phyloP scores from a whole-genome alignment of 2,797 vertebrate genomes.

The Anguilla megastoma region DNA sequence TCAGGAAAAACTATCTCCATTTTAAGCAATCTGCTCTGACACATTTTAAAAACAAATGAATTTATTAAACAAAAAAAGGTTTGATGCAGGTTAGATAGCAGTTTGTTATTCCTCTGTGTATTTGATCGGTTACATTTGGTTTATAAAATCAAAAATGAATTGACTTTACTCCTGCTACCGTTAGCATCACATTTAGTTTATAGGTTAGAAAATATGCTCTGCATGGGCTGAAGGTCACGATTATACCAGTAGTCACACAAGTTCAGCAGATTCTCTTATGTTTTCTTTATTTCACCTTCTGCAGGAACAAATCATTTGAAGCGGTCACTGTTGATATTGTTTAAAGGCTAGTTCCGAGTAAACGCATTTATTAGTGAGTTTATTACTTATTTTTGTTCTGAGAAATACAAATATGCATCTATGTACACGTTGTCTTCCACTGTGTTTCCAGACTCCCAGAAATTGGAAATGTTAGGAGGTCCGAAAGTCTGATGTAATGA shows the following conservation, averaged over 20 bases:
- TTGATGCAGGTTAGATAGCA: neutral
- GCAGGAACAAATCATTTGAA: neutral
- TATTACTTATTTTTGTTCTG: conserved; percentile 34
- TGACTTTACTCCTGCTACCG: neutral
- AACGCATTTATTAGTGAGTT: conserved; percentile 30
- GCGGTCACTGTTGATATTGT: neutral
- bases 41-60: neutral
- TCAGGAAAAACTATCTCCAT: neutral
- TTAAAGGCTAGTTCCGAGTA: neutral
- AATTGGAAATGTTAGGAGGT: conserved; percentile 22
- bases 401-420: neutral
- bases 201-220: neutral
- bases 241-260: neutral
- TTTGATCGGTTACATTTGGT: neutral
- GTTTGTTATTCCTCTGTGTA: neutral
- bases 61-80: neutral
- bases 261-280: neutral
- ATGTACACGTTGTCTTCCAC: conserved; percentile 8
- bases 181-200: neutral
- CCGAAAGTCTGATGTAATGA: neutral
- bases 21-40: neutral
- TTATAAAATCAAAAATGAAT: neutral
- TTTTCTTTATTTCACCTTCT: neutral
- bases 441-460: neutral
- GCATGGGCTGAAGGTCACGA: neutral